Evolutionary conservation across 2,797 vertebrate species (phyloP).

Genomic region (Chloroceryle amazona): DNA sequence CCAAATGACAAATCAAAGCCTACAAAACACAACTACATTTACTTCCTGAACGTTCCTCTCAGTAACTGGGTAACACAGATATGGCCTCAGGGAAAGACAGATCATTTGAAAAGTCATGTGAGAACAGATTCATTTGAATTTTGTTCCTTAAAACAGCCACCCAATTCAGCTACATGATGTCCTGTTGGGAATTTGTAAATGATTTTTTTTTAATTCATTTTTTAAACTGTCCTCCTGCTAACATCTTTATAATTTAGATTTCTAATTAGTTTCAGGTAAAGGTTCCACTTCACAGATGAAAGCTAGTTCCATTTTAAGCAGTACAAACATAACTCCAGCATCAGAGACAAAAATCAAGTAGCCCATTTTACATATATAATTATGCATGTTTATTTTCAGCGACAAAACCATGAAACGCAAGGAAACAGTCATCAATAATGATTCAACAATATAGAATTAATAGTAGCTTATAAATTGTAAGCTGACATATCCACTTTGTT

Average conservation of each 20-base stretch:
- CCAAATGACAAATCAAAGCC: not conserved
- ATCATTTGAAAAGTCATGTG: not conserved
- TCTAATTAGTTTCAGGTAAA: not conserved
- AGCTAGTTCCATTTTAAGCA: not conserved
- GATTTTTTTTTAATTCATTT: not conserved
- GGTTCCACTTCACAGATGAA: not conserved
- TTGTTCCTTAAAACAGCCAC: not conserved
- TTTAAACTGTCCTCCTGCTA: not conserved
- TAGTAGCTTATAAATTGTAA: conserved; percentile 5
- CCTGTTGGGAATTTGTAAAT: not conserved
- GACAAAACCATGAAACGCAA: conserved; percentile 59
- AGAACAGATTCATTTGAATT: not conserved
- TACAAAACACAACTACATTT: not conserved
- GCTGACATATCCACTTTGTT: conserved; percentile 22
- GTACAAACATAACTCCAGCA: not conserved
- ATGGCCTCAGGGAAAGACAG: not conserved
- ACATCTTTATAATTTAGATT: not conserved
- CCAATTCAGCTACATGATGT: not conserved
- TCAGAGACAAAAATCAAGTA: conserved; percentile 54
- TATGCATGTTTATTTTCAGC: conserved; percentile 61
- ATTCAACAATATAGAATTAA: conserved; percentile 38
- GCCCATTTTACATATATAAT: conserved; percentile 41
- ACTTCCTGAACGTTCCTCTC: not conserved
- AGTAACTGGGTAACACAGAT: not conserved
- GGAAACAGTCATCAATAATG: conserved; percentile 30